Percentiles rank a stretch among this genome's conserved stretches.
These are phyloP conservation scores for Fregetta grallaria DNA, from an alignment of 2,113 vertebrate genomes.

Conservation along the genomic window DNA sequence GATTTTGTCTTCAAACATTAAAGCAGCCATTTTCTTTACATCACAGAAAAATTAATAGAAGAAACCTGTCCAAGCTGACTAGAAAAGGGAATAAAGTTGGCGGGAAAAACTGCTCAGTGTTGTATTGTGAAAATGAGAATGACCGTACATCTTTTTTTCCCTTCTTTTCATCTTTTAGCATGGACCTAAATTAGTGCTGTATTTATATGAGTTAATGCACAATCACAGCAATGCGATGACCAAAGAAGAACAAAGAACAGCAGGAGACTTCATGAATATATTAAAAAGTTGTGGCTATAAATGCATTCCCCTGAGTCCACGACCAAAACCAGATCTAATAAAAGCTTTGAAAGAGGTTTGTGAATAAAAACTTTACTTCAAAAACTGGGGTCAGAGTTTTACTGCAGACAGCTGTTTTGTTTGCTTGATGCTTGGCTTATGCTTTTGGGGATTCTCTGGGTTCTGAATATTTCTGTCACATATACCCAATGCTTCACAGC, in stretches of 20 bases:
- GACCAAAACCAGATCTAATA: constrained; percentile 85
- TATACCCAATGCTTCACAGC: not conserved
- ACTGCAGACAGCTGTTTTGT: not conserved
- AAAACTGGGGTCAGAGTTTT: not conserved
- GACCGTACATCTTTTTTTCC: not conserved
- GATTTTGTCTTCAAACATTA: not conserved
- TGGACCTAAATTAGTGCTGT: constrained; percentile 90
- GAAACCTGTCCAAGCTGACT: not conserved
- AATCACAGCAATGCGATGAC: constrained; percentile 84
- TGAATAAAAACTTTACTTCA: not conserved
- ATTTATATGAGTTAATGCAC: constrained; percentile 90
- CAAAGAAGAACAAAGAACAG: constrained; percentile 81
- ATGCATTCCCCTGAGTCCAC: constrained; percentile 81
- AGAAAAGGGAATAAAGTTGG: not conserved
- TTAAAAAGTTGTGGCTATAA: constrained; percentile 89
- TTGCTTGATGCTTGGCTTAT: not conserved
- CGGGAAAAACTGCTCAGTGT: not conserved
- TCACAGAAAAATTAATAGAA: not conserved
- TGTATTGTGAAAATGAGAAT: not conserved
- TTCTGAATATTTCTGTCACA: not conserved
- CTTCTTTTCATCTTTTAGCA: constrained; percentile 77
- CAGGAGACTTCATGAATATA: constrained; percentile 82
- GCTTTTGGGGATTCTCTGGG: not conserved
- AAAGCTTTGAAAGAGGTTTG: constrained; percentile 89
- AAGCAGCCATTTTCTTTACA: not conserved